Percentiles rank a stretch among this genome's conserved stretches.
Evolutionary conservation across 2,888 invertebrate genomes (phyloP).

Genomic region (Tribolium freemani): DNA sequence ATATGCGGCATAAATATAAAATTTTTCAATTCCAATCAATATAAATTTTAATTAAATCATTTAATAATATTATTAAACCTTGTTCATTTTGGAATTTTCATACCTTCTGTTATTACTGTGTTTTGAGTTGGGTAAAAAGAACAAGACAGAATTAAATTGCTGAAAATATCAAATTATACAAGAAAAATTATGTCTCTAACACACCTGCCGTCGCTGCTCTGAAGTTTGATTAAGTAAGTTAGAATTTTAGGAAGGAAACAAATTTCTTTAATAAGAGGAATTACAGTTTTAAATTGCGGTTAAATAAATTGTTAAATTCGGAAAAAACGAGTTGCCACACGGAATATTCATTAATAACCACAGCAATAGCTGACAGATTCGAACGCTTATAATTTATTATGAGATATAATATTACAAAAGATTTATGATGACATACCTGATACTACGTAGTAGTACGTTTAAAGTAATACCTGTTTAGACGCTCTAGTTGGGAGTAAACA

Average conservation of each 20-base stretch:
- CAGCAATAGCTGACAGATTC: background rate
- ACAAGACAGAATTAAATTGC: no score
- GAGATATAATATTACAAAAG: conserved; percentile 32
- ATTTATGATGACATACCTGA: background rate
- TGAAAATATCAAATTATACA: background rate
- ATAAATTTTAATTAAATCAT: no score
- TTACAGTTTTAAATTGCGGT: background rate
- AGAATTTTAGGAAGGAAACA: background rate
- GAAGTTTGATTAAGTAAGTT: background rate
- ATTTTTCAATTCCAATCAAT: no score
- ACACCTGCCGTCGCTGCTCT: background rate
- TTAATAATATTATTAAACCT: no score
- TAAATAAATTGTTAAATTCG: no score
- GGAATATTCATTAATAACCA: background rate
- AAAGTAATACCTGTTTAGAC: conserved; percentile 38
- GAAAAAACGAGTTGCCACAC: no score
- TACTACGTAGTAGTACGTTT: background rate
- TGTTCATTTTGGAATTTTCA: no score
- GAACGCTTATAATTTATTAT: background rate
- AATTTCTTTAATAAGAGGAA: background rate
- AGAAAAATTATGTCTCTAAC: background rate
- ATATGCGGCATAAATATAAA: no score
- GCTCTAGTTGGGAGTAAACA: conserved; percentile 14
- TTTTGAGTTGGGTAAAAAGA: no score
- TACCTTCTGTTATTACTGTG: no score